Evolutionary conservation across 2,888 invertebrate genomes (phyloP).

Genomic region (Cerastoderma edule): DNA sequence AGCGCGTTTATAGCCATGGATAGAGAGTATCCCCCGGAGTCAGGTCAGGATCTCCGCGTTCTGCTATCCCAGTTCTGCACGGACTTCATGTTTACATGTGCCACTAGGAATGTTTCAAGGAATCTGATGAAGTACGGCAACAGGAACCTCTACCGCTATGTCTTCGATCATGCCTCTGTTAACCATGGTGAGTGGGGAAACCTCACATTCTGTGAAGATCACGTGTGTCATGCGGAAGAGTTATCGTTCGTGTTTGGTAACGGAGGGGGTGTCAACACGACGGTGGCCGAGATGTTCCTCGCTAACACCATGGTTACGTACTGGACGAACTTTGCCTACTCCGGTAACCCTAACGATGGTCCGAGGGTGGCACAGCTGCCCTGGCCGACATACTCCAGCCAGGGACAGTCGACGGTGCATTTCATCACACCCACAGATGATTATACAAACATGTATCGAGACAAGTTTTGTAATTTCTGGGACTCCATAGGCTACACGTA

Average conservation of each 20-base stretch:
- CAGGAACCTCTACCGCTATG: conserved; percentile 61
- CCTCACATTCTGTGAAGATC: conserved; percentile 69
- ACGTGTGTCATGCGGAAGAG: conserved; percentile 77
- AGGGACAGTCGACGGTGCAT: conserved; percentile 45
- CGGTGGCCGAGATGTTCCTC: conserved; percentile 64
- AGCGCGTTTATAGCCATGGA: conserved; percentile 54
- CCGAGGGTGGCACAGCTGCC: conserved; percentile 21
- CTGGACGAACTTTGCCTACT: conserved; percentile 80
- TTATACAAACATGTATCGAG: conserved; percentile 53
- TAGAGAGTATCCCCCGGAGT: conserved; percentile 59
- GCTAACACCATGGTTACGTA: conserved; percentile 65
- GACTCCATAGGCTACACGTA: too few species aligned
- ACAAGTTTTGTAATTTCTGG: conserved; percentile 73
- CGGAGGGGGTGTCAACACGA: conserved; percentile 13
- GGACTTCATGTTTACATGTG: conserved; percentile 73
- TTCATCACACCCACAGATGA: conserved; percentile 66
- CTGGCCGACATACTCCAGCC: conserved; percentile 64
- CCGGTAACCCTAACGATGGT: conserved; percentile 69
- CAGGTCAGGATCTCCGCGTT: conserved; percentile 57
- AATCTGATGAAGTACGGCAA: conserved; percentile 25
- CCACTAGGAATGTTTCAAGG: conserved; percentile 56
- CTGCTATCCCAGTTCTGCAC: conserved; percentile 60
- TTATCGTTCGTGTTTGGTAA: conserved; percentile 70
- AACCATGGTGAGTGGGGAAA: conserved; percentile 69
- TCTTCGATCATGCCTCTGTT: conserved; percentile 70